Percentiles rank a stretch among this genome's conserved stretches.
These are phyloP conservation scores for Leuctra nigra DNA, from an alignment of 2,888 invertebrate genomes.

Conservation along the genomic window DNA sequence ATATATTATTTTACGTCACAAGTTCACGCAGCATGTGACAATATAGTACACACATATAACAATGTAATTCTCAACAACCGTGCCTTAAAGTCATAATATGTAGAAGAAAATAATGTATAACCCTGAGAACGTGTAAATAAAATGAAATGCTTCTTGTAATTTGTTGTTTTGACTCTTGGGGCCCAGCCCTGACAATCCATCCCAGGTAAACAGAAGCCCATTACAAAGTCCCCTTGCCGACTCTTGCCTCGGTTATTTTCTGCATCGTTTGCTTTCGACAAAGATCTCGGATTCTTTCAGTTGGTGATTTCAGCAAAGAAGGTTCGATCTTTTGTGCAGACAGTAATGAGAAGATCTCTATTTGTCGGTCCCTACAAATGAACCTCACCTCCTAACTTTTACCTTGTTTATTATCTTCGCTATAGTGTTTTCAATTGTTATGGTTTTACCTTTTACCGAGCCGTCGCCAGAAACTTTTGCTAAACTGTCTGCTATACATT, in stretches of 20 bases:
- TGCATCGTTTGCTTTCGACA: not conserved
- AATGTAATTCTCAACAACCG: too few species aligned
- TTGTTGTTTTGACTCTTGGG: conserved; percentile 8
- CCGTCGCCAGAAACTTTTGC: too few species aligned
- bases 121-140: not conserved
- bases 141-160: not conserved
- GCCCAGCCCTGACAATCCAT: not conserved
- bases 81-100: too few species aligned
- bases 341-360: conserved; percentile 11
- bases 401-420: conserved; percentile 12
- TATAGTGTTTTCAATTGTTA: conserved; percentile 2
- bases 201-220: not conserved
- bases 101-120: too few species aligned
- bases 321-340: not conserved
- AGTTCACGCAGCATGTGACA: too few species aligned
- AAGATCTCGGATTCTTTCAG: not conserved
- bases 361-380: conserved; percentile 11
- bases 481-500: too few species aligned
- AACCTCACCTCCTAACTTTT: conserved; percentile 4
- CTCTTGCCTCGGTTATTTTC: conserved; percentile 1
- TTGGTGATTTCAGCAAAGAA: conserved; percentile 3
- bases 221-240: not conserved
- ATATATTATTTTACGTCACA: too few species aligned
- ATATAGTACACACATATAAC: too few species aligned
- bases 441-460: not conserved